A percentile compares a stretch with the other conserved stretches of the same genome.
These are phyloP conservation scores for Dermochelys coriacea DNA, from an alignment of 2,797 vertebrate species.

Conservation along the genomic window DNA sequence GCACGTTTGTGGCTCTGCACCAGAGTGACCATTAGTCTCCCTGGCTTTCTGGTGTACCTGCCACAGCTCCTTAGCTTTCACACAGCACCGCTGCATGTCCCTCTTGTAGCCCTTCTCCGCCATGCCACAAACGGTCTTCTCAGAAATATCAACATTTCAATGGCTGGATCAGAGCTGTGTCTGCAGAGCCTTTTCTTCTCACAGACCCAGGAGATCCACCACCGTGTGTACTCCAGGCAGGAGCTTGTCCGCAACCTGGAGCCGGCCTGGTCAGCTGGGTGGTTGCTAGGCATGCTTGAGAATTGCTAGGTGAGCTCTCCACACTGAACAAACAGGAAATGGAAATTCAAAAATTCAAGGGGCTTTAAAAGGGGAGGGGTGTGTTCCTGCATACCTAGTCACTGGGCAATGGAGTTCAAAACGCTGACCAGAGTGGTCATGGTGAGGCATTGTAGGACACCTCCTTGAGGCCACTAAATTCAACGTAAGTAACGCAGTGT, in stretches of 20 bases:
- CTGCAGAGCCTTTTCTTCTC: neutral
- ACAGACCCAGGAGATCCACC: neutral
- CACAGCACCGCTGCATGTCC: neutral
- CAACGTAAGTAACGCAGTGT: neutral
- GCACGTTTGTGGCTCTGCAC: neutral
- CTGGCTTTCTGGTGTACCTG: neutral
- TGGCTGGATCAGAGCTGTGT: neutral
- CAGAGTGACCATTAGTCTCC: neutral
- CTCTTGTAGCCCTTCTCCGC: neutral
- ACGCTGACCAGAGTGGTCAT: neutral
- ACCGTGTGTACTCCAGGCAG: neutral
- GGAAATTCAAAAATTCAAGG: neutral
- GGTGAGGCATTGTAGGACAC: neutral
- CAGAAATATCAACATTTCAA: neutral
- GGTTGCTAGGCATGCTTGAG: neutral
- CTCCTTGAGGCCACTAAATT: neutral
- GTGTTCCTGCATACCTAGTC: neutral
- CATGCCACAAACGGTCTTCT: neutral
- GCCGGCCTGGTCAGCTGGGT: neutral
- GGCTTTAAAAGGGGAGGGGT: neutral
- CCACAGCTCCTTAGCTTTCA: neutral
- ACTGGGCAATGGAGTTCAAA: neutral
- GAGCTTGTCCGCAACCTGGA: neutral
- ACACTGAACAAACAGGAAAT: neutral
- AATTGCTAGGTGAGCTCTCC: neutral